A percentile compares a stretch with the other conserved stretches of the same genome.
Conservation (phyloP, 1,140 invertebrate genomes). For the Drosophila navojoa region DNA sequence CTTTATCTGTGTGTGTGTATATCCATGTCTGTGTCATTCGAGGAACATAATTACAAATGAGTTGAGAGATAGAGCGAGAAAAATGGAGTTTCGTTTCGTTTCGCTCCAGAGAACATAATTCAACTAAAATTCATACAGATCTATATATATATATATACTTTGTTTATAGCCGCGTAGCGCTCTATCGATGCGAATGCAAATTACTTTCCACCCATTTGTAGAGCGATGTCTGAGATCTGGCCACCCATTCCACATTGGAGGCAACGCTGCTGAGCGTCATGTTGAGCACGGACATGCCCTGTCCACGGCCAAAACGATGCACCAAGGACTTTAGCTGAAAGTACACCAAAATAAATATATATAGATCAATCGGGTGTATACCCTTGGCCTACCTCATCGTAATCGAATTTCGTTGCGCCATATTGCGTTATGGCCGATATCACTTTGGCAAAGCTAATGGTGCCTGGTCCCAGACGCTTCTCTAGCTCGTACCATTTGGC, state of each 20-base stretch:
- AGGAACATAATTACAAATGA: constrained; percentile 82
- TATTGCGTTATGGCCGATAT: constrained; percentile 89
- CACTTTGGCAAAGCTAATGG: constrained; percentile 88
- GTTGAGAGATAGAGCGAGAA: constrained; percentile 10
- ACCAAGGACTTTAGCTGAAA: constrained; percentile 76
- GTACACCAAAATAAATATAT: background rate
- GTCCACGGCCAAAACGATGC: constrained; percentile 82
- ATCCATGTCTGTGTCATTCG: constrained; percentile 6
- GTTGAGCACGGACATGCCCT: constrained; percentile 79
- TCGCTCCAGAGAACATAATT: constrained; percentile 27
- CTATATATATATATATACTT: constrained; percentile 1
- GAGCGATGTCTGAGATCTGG: constrained; percentile 77
- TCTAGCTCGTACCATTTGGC: constrained; percentile 89
- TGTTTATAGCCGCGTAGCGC: background rate
- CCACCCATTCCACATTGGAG: constrained; percentile 83
- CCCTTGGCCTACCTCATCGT: constrained; percentile 86
- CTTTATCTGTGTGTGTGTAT: constrained; percentile 28
- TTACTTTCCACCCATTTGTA: constrained; percentile 83
- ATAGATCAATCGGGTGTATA: background rate
- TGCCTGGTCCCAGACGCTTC: constrained; percentile 87
- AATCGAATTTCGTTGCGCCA: constrained; percentile 89
- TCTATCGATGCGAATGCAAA: constrained; percentile 75
- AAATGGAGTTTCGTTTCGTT: background rate
- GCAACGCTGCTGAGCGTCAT: constrained; percentile 83
- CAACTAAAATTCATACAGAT: constrained; percentile 36